Evolutionary conservation across 2,113 vertebrate genomes (phyloP).

Genomic region (Noturus placidus): DNA sequence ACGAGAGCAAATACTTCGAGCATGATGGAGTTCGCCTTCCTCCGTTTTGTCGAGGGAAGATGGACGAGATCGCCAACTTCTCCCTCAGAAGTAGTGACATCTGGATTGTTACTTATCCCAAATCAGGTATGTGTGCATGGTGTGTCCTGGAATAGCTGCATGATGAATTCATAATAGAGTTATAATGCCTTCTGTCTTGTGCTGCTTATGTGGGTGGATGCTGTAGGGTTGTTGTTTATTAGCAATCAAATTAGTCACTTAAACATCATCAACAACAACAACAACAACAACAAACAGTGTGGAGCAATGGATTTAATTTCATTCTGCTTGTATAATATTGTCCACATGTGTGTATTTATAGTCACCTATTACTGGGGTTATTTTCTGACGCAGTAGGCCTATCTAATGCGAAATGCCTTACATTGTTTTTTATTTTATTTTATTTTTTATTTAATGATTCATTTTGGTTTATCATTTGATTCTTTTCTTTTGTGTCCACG

Average conservation of each 20-base stretch:
- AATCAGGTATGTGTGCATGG: slow-evolving; percentile 80
- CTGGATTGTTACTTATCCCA: slow-evolving; percentile 97
- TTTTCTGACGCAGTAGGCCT: slow-evolving; percentile 10
- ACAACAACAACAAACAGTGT: background rate
- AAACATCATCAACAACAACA: background rate
- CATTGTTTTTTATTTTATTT: no score
- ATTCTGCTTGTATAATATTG: background rate
- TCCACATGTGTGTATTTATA: background rate
- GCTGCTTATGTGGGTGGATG: slow-evolving; percentile 8
- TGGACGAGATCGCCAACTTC: slow-evolving; percentile 94
- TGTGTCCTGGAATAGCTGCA: background rate
- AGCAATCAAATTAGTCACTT: background rate
- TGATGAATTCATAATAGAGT: no score
- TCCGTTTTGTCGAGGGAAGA: slow-evolving; percentile 96
- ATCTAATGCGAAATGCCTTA: background rate
- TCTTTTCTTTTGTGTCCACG: background rate
- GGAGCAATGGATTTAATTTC: background rate
- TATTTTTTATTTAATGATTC: background rate
- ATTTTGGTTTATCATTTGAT: background rate
- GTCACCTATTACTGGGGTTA: background rate
- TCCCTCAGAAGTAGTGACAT: slow-evolving; percentile 92
- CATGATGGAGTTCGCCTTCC: slow-evolving; percentile 93
- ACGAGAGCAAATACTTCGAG: slow-evolving; percentile 98
- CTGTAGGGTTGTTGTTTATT: background rate
- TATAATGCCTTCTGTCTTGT: background rate